These are phyloP conservation scores for Pituophis catenifer DNA, from an alignment of 2,113 vertebrate species.

Conservation along the genomic window DNA sequence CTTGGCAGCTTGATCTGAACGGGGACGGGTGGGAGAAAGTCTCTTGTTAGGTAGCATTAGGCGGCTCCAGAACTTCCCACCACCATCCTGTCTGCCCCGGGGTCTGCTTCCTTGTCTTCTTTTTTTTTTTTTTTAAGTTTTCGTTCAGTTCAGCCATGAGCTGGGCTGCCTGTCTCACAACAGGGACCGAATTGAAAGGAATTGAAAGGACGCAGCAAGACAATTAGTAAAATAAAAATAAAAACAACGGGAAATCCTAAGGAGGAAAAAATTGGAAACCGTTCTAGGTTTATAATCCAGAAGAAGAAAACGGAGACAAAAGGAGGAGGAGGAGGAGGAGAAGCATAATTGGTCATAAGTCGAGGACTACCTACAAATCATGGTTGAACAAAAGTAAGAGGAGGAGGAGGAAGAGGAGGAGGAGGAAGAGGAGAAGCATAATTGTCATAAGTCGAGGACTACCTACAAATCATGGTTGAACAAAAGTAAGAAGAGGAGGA, in stretches of 20 bases:
- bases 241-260: background rate
- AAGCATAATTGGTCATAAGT: no score
- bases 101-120: no score
- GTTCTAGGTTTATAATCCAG: background rate
- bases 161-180: background rate
- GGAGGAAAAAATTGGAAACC: background rate
- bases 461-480: no score
- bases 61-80: background rate
- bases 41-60: background rate
- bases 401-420: no score
- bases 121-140: background rate
- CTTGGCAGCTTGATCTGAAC: conserved; percentile 16
- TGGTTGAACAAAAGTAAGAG: background rate
- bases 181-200: background rate
- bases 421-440: no score
- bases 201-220: background rate
- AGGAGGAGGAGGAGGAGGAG: background rate
- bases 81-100: background rate
- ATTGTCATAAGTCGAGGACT: no score
- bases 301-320: background rate
- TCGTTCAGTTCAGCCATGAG: background rate
- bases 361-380: background rate
- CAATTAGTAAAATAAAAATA: background rate
- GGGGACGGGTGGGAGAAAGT: fast-evolving
- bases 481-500: no score